These are phyloP conservation scores for Aspiorhynchus laticeps DNA, from an alignment of 2,113 vertebrate species.

Conservation along the genomic window DNA sequence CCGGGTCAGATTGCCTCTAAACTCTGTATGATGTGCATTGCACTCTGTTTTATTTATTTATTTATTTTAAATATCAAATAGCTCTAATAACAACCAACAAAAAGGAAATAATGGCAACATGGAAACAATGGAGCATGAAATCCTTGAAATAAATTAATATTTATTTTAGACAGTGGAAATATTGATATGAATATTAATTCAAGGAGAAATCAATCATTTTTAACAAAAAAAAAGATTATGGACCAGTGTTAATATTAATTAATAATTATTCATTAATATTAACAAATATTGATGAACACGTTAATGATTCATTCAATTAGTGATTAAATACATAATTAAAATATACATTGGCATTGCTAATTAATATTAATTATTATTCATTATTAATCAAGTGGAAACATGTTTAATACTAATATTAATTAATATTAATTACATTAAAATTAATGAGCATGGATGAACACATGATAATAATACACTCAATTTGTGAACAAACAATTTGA, in stretches of 20 bases:
- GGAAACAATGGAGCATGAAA: not conserved
- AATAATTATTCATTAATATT: too few relatives aligned
- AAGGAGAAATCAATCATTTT: not conserved
- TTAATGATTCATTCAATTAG: too few relatives aligned
- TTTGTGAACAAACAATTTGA: not conserved
- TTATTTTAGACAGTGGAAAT: not conserved
- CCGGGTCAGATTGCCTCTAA: not conserved
- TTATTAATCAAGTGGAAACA: too few relatives aligned
- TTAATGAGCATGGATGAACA: not conserved
- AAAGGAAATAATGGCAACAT: not conserved
- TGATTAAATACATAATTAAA: not conserved
- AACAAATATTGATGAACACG: not conserved
- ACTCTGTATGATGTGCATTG: not conserved
- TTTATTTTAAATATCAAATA: not conserved
- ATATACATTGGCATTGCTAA: not conserved
- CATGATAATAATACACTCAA: not conserved
- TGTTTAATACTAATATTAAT: too few relatives aligned
- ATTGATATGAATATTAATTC: not conserved
- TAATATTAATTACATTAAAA: not conserved
- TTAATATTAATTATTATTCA: too few relatives aligned
- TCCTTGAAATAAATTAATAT: not conserved
- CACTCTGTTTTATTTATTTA: too few relatives aligned
- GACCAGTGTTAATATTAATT: too few relatives aligned
- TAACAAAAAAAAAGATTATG: not conserved
- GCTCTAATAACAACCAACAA: not conserved